These are phyloP conservation scores for Ormia ochracea DNA, from an alignment of 2,888 invertebrate genomes.

Conservation along the genomic window DNA sequence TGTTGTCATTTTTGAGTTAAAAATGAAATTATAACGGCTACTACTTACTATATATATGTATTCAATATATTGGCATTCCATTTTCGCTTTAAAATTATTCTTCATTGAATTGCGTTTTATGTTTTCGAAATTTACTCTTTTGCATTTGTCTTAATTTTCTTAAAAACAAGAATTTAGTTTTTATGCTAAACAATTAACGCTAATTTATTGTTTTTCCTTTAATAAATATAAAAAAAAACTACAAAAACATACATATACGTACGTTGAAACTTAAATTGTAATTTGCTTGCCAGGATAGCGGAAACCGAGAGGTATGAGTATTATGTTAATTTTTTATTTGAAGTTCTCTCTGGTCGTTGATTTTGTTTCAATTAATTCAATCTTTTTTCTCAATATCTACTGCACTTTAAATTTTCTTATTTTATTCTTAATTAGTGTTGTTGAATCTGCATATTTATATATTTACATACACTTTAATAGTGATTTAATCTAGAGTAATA, in stretches of 20 bases:
- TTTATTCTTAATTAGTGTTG: background rate
- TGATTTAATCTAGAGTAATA: too few relatives aligned
- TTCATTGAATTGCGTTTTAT: slow-evolving; percentile 3
- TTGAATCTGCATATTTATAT: too few relatives aligned
- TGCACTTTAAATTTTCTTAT: background rate
- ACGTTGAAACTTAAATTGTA: slow-evolving; percentile 67
- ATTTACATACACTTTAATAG: too few relatives aligned
- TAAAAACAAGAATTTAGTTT: slow-evolving; percentile 6
- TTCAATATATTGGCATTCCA: slow-evolving; percentile 37
- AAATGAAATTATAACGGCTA: background rate
- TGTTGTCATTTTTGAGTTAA: slow-evolving; percentile 54
- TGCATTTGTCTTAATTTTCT: background rate
- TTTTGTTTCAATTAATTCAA: slow-evolving; percentile 6
- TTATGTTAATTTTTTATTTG: slow-evolving; percentile 30
- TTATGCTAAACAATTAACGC: slow-evolving; percentile 58
- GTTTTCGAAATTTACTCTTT: background rate
- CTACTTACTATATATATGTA: background rate
- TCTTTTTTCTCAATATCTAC: background rate
- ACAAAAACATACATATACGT: slow-evolving; percentile 24
- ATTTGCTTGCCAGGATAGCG: slow-evolving; percentile 82
- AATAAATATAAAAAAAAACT: slow-evolving; percentile 39
- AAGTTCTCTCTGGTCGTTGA: slow-evolving; percentile 14
- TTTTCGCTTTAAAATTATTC: slow-evolving; percentile 6
- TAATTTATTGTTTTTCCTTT: slow-evolving; percentile 64
- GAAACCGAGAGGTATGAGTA: slow-evolving; percentile 82